These are phyloP conservation scores for Monarcha castaneiventris DNA, from an alignment of 2,113 vertebrate species.

Conservation along the genomic window DNA sequence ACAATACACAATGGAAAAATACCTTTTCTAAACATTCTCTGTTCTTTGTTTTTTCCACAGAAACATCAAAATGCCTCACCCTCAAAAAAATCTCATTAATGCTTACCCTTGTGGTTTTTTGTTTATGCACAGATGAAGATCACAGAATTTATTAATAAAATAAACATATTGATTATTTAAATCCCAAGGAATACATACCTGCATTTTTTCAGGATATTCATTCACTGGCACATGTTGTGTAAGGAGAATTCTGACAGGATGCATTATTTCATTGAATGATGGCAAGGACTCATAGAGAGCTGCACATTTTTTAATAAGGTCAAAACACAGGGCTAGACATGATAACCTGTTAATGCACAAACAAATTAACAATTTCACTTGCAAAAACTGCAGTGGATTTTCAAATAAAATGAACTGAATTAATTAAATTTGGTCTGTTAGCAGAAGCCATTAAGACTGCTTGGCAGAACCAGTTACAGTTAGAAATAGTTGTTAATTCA, in stretches of 20 bases:
- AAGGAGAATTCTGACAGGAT: constrained; percentile 80
- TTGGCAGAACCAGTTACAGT: background rate
- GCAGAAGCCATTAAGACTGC: background rate
- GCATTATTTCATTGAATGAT: constrained; percentile 75
- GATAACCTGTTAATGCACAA: constrained; percentile 74
- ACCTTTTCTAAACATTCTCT: background rate
- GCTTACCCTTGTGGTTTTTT: background rate
- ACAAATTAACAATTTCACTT: background rate
- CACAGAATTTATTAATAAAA: background rate
- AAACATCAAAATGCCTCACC: background rate
- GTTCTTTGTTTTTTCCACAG: background rate
- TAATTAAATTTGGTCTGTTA: background rate
- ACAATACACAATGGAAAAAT: background rate
- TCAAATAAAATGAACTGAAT: background rate
- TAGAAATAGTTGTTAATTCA: background rate
- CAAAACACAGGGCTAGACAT: constrained; percentile 80
- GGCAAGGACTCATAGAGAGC: constrained; percentile 77
- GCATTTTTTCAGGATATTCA: constrained; percentile 72
- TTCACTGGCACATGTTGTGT: constrained; percentile 63
- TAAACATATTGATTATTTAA: background rate
- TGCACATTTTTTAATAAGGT: constrained; percentile 80
- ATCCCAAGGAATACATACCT: constrained; percentile 69
- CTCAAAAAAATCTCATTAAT: background rate
- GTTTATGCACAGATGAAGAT: background rate
- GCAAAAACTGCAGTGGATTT: background rate